These are phyloP conservation scores for Caenorhabditis sp. DNA, from an alignment of 2,888 invertebrate genomes.

Conservation along the genomic window DNA sequence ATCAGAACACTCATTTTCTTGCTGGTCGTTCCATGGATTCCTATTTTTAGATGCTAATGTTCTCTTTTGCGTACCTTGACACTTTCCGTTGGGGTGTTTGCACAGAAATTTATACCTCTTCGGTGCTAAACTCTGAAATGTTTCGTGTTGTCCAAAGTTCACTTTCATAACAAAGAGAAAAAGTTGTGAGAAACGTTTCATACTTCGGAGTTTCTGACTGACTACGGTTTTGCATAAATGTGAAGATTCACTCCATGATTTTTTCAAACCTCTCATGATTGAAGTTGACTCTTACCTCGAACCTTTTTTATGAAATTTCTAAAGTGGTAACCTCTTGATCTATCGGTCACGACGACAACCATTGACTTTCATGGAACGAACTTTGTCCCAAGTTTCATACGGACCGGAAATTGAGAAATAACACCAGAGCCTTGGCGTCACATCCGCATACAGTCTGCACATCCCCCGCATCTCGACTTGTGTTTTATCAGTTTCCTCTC, in stretches of 20 bases:
- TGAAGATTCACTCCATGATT: neutral
- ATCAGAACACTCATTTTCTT: neutral
- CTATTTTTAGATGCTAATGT: slow-evolving; percentile 54
- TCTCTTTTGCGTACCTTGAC: slow-evolving; percentile 18
- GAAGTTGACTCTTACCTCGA: neutral
- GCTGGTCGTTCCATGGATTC: neutral
- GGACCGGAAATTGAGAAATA: slow-evolving; percentile 24
- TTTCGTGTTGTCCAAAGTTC: slow-evolving; percentile 46
- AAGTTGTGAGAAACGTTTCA: slow-evolving; percentile 12
- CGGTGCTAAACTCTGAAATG: slow-evolving; percentile 40
- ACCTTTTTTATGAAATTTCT: too few relatives aligned
- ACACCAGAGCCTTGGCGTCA: slow-evolving; percentile 8
- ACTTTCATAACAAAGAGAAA: slow-evolving; percentile 27
- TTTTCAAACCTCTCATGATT: neutral
- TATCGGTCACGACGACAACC: slow-evolving; percentile 21
- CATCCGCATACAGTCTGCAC: slow-evolving; percentile 30
- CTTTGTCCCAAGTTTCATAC: slow-evolving; percentile 2
- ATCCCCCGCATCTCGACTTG: slow-evolving; percentile 20
- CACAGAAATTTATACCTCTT: slow-evolving; percentile 48
- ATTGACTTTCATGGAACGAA: neutral
- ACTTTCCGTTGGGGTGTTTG: slow-evolving; percentile 27
- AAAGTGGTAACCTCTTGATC: slow-evolving; percentile 34
- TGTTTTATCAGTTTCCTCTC: slow-evolving; percentile 9
- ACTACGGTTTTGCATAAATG: slow-evolving; percentile 22
- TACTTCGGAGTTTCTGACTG: slow-evolving; percentile 21